phyloP scores from a whole-genome alignment of 2,797 vertebrate species.

The Petrocephalus sullivani region DNA sequence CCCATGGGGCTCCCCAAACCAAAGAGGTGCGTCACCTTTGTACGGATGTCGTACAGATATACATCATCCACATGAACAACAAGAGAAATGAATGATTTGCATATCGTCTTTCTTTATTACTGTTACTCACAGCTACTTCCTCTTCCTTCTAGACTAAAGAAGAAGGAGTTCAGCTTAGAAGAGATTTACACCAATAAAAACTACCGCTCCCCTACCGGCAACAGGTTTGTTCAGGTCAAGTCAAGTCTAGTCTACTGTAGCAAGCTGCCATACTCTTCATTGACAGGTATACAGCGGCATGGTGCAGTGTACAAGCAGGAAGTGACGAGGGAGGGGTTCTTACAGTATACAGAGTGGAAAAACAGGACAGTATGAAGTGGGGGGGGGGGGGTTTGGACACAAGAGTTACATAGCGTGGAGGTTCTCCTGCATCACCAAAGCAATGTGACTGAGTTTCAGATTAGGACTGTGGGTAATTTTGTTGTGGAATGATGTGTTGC shows the following conservation, averaged over 20 bases:
- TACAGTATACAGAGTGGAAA: not conserved
- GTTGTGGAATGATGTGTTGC: not conserved
- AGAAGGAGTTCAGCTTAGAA: slow-evolving; percentile 94
- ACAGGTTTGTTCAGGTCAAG: slow-evolving; percentile 63
- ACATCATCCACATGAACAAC: not conserved
- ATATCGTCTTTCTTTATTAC: not conserved
- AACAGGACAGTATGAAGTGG: not conserved
- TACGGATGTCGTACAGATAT: not conserved
- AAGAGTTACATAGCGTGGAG: no score
- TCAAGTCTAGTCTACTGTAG: not conserved
- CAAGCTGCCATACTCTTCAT: not conserved
- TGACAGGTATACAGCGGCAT: not conserved
- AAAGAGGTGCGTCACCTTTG: slow-evolving; percentile 70
- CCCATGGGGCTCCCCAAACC: slow-evolving; percentile 92
- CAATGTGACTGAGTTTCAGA: not conserved
- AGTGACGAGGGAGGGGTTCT: not conserved
- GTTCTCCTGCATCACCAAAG: not conserved
- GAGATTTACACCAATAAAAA: slow-evolving; percentile 98
- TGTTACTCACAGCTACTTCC: not conserved
- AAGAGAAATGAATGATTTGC: not conserved
- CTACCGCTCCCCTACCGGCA: slow-evolving; percentile 81
- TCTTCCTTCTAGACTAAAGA: slow-evolving; percentile 70
- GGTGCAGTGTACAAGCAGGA: not conserved
- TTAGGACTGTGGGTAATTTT: not conserved
- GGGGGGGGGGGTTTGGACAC: not conserved